These are phyloP conservation scores for Leptodirus hochenwartii DNA, from an alignment of 2,888 invertebrate genomes.

Conservation along the genomic window DNA sequence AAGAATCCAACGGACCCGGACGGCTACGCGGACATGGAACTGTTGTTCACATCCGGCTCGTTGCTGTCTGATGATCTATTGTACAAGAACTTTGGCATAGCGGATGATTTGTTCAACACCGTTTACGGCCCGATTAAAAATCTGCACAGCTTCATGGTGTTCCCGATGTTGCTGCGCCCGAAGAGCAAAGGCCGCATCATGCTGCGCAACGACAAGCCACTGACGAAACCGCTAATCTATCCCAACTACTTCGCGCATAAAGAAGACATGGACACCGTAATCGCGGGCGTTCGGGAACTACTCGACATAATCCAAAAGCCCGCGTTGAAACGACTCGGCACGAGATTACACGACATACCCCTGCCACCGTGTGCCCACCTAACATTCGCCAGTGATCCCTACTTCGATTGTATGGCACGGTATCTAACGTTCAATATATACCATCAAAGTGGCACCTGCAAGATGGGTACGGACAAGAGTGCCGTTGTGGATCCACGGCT, in stretches of 20 bases:
- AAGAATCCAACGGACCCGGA: conserved; percentile 34
- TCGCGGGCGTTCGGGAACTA: conserved; percentile 42
- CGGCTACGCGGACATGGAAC: conserved; percentile 46
- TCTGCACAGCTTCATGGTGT: conserved; percentile 28
- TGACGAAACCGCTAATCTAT: conserved; percentile 36
- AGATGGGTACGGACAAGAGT: conserved; percentile 10
- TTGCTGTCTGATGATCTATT: conserved; percentile 34
- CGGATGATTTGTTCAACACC: conserved; percentile 21
- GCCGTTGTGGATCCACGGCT: conserved; percentile 10
- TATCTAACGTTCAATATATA: conserved; percentile 2
- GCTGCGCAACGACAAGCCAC: conserved; percentile 33
- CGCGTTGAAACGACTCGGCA: conserved; percentile 37
- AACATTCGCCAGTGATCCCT: conserved; percentile 36
- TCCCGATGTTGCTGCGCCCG: conserved; percentile 38
- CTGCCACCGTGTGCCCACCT: conserved; percentile 39
- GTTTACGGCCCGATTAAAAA: conserved; percentile 23
- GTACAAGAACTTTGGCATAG: conserved; percentile 28
- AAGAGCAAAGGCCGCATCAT: conserved; percentile 38
- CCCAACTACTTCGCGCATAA: conserved; percentile 40
- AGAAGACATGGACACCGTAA: conserved; percentile 42
- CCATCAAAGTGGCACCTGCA: conserved; percentile 10
- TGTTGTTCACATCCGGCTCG: conserved; percentile 44
- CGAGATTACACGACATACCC: conserved; percentile 37
- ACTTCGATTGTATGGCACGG: conserved; percentile 4
- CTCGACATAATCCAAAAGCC: conserved; percentile 38